These are phyloP conservation scores for Netelia virgata DNA, from an alignment of 2,888 invertebrate species.

Conservation along the genomic window DNA sequence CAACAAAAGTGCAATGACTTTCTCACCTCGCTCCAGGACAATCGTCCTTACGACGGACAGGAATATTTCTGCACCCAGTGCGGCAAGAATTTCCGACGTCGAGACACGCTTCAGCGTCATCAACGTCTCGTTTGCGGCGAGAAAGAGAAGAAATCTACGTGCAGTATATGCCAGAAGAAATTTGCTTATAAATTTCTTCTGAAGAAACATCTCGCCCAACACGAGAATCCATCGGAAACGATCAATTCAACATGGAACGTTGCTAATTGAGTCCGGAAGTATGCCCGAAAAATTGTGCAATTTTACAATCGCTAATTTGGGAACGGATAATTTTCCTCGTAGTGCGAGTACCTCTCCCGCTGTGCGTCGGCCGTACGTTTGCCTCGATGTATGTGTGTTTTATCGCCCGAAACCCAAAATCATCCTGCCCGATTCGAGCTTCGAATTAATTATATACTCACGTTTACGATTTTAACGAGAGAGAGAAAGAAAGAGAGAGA, in stretches of 20 bases:
- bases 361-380: too few relatives aligned
- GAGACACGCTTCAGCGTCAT: constrained; percentile 81
- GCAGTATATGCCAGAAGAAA: constrained; percentile 67
- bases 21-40: constrained; percentile 54
- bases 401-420: too few relatives aligned
- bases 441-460: too few relatives aligned
- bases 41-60: constrained; percentile 54
- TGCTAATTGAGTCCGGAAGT: constrained; percentile 28
- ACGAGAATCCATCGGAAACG: constrained; percentile 49
- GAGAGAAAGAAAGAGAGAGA: too few relatives aligned
- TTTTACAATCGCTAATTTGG: constrained; percentile 10
- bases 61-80: constrained; percentile 79
- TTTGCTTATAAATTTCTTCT: constrained; percentile 66
- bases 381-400: background rate
- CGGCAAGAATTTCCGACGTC: constrained; percentile 81
- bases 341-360: too few relatives aligned
- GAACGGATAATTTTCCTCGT: too few relatives aligned
- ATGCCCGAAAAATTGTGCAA: too few relatives aligned
- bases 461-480: too few relatives aligned
- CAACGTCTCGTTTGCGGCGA: constrained; percentile 82
- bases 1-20: constrained; percentile 71
- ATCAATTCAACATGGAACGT: constrained; percentile 25
- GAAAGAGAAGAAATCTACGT: constrained; percentile 61
- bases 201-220: constrained; percentile 62
- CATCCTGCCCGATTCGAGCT: too few relatives aligned